phyloP scores from a whole-genome alignment of 2,888 invertebrate genomes.

The Tromatobia lineatoria region DNA sequence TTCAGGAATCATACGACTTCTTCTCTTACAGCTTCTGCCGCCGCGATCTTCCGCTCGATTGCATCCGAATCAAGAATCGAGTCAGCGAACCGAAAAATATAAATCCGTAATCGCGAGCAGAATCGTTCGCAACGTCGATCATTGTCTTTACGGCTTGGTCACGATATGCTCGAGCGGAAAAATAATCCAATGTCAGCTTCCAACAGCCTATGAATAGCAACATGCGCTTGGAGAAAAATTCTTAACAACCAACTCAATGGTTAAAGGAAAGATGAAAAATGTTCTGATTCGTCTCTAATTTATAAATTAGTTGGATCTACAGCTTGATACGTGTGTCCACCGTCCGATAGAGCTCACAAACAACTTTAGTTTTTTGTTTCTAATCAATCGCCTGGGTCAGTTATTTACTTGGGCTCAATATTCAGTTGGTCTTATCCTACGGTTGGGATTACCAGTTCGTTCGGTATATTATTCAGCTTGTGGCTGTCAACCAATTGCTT shows the following conservation, averaged over 20 bases:
- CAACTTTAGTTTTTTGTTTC: too few relatives aligned
- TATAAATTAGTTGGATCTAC: too few relatives aligned
- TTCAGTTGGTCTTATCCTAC: too few relatives aligned
- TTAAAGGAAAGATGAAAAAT: not conserved
- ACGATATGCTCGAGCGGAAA: slow-evolving; percentile 31
- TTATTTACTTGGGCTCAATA: too few relatives aligned
- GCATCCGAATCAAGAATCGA: slow-evolving; percentile 67
- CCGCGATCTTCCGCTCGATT: slow-evolving; percentile 69
- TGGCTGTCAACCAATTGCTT: too few relatives aligned
- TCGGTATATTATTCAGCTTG: too few relatives aligned
- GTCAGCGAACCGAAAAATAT: slow-evolving; percentile 71
- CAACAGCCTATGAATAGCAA: not conserved
- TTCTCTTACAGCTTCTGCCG: slow-evolving; percentile 42
- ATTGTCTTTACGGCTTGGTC: slow-evolving; percentile 51
- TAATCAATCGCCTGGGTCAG: too few relatives aligned
- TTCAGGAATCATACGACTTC: slow-evolving; percentile 57
- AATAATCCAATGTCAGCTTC: not conserved
- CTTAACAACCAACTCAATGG: not conserved
- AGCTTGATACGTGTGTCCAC: too few relatives aligned
- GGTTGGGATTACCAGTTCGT: too few relatives aligned
- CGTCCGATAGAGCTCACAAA: too few relatives aligned
- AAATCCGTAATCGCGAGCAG: slow-evolving; percentile 66
- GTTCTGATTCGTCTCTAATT: too few relatives aligned
- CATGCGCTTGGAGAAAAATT: not conserved
- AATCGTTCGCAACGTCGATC: slow-evolving; percentile 35